These are phyloP conservation scores for Drosophila atripex DNA, from an alignment of 2,888 invertebrate genomes.

Conservation along the genomic window DNA sequence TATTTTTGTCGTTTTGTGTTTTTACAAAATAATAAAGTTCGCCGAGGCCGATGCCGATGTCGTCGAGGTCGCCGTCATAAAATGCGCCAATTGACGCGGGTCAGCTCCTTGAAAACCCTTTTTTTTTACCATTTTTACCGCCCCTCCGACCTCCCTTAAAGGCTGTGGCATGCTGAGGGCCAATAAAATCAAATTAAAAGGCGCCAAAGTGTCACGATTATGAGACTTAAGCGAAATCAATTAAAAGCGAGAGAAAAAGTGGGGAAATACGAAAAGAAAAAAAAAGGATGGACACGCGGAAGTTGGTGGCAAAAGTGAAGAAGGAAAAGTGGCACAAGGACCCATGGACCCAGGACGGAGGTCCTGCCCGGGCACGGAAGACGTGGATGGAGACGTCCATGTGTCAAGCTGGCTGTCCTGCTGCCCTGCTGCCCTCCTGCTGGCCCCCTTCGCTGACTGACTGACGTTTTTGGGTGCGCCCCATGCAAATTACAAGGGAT, in stretches of 20 bases:
- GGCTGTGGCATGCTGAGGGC: conserved; percentile 60
- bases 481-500: conserved; percentile 65
- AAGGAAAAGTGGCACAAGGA: conserved; percentile 8
- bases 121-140: conserved; percentile 12
- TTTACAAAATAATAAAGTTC: conserved; percentile 69
- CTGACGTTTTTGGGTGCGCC: conserved; percentile 56
- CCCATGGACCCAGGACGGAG: not conserved
- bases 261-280: not conserved
- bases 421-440: conserved; percentile 1
- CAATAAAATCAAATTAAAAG: conserved; percentile 80
- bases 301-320: conserved; percentile 7
- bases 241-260: conserved; percentile 53
- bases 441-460: conserved; percentile 32
- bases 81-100: conserved; percentile 73
- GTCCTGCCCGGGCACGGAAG: conserved; percentile 15
- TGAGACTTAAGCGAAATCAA: conserved; percentile 79
- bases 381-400: conserved; percentile 47
- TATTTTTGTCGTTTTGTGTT: conserved; percentile 8
- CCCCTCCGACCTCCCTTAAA: not conserved
- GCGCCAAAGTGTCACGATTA: conserved; percentile 80
- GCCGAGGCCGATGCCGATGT: conserved; percentile 35
- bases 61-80: conserved; percentile 64
- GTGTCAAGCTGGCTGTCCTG: conserved; percentile 55
- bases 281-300: not conserved
- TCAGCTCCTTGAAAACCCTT: conserved; percentile 49